Base-by-base conservation (phyloP, 2,113 vertebrate genomes). In the Nannobrachium achirus region DNA sequence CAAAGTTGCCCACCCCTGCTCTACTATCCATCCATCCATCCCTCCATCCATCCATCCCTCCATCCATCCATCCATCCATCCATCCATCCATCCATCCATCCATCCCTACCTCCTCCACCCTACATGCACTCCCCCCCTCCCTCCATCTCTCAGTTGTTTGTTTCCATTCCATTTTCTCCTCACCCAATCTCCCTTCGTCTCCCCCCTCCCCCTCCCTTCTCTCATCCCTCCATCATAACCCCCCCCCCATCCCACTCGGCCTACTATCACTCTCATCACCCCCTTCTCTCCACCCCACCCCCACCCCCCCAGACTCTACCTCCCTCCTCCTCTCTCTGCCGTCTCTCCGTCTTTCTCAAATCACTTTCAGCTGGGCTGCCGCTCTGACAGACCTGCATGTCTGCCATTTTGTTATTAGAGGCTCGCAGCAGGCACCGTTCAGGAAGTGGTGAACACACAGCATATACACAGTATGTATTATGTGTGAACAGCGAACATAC, bases 371-470 rank as follows among this genome's bases (percentile, higher is more conserved):
- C 79, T 68, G 55, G 63, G 42, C 75, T 51, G 72, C 66, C 63
- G 63, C 71, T 84, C 53, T 46, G 67, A 73, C 75, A 18, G 59
- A n/a, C 69, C 73, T 58, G n/a, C n/a, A n/a, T n/a, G 5, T 81
- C 77, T 80, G 79, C 69, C 66, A 65, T 71, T 57, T 55, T 49
- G 19, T 81, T 74, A 78, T 71, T 73, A 71, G 61, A 75, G 70
- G 45, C 65, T 79, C 77, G 63, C 68, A 72, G 63, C 68, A 72
- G 52, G 60, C 15, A 45, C 53, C 78, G 73, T 64, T 69, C 66
- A 67, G 58, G 11, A 44, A 52, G 63, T 50, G 11, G 52, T 13
- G 1, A 80, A 74, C 62, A 48, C 45, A n/a, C 67, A 25, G 25
- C 4, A 25, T 25, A 25, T 25, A 25, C 25, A 25, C 25, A 25